These are phyloP conservation scores for Geotrupes spiniger DNA, from an alignment of 2,888 invertebrate species.

Conservation along the genomic window DNA sequence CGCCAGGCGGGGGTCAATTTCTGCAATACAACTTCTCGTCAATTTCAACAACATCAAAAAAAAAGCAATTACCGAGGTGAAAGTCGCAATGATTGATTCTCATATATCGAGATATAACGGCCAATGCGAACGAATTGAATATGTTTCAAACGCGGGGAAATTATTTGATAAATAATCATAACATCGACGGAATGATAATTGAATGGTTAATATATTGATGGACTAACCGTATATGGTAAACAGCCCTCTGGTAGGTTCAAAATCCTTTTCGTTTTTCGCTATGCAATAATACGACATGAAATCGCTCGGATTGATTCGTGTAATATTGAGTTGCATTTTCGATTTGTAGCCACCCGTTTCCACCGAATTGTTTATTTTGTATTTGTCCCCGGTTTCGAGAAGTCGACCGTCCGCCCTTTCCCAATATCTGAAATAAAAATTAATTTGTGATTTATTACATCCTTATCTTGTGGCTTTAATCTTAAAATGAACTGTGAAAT, in stretches of 20 bases:
- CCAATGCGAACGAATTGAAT: too few species aligned
- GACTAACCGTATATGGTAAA: constrained; percentile 69
- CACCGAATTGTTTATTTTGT: constrained; percentile 58
- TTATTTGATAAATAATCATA: too few species aligned
- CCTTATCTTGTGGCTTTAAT: background rate
- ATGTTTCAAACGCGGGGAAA: too few species aligned
- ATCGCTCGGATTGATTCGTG: constrained; percentile 65
- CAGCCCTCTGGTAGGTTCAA: constrained; percentile 66
- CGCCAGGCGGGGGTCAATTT: constrained; percentile 53
- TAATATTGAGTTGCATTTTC: constrained; percentile 76
- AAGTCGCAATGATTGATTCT: too few species aligned
- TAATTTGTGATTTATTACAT: too few species aligned
- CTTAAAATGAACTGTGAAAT: background rate
- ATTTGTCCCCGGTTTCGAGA: constrained; percentile 66
- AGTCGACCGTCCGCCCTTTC: constrained; percentile 73
- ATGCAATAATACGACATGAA: constrained; percentile 79
- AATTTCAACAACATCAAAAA: too few species aligned
- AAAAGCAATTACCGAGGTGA: too few species aligned
- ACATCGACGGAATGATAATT: too few species aligned
- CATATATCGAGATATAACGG: too few species aligned
- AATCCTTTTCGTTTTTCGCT: constrained; percentile 77
- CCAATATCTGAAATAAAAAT: constrained; percentile 80
- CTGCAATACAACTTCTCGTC: constrained; percentile 27
- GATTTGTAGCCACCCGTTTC: constrained; percentile 61
- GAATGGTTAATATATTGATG: too few species aligned